Base-by-base conservation (phyloP, 2,113 vertebrate genomes). In the Corythornis madagascariensis region DNA sequence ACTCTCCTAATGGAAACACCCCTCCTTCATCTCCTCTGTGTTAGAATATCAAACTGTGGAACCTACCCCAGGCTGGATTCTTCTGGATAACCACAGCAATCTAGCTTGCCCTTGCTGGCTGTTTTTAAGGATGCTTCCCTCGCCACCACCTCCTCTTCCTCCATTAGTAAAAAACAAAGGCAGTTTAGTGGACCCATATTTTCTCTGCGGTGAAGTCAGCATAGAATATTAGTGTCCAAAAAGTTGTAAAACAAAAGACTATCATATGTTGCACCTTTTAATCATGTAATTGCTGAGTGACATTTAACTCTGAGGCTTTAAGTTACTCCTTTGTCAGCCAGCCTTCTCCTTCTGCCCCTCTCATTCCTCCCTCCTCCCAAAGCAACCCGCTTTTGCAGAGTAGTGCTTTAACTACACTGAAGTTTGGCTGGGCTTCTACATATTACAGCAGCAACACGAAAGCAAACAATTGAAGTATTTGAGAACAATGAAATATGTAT, bases 401-500 rank as follows among this genome's bases (percentile, higher is more conserved):
- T 66, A 35, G 80, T 80, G 89, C 98, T 98, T 99, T 98, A 99
- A 98, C 98, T 98, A 99, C 98, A 98, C 98, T 98, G 98, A 98
- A 97, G 98, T 98, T 98, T 99, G 99, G 99, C 99, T 98, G 88
- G 94, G 97, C 98, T 98, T 98, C 98, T 98, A 98, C 98, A 98
- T 98, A 97, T 99, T 98, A 98, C 99, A 99, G 99, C 98, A 98
- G 92, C 97, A 95, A 99, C 99, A 99, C 97, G 97, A 98, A 98
- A 98, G 98, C 98, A 97, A 98, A 99, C 99, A 98, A 99, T 98
- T 98, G 98, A 99, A 99, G 99, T 99, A 97, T 99, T 99, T 99
- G 99, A 98, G 98, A 98, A 98, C 98, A 98, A 99, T 99, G 98
- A 99, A 99, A 99, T 99, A 99, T 99, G 99, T 98, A 99, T 99